phyloP scores from a whole-genome alignment of 2,888 invertebrate species.

The Artemia sinica region DNA sequence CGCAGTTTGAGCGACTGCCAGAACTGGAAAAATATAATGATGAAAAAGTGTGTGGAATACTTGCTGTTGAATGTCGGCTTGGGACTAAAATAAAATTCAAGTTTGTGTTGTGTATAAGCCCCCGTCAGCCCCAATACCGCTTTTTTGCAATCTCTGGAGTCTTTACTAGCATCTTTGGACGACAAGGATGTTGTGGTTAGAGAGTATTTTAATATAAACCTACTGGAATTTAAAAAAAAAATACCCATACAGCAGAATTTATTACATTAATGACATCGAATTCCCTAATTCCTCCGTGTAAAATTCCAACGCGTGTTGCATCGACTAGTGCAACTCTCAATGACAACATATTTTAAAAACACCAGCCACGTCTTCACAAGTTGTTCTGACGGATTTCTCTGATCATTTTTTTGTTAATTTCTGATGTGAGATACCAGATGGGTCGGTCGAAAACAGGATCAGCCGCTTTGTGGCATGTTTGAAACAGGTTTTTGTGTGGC shows the following conservation, averaged over 20 bases:
- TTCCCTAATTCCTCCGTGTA: background rate
- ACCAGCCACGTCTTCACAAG: background rate
- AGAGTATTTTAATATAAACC: background rate
- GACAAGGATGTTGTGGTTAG: background rate
- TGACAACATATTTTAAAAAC: background rate
- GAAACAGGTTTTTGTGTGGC: too few species aligned
- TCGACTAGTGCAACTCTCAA: background rate
- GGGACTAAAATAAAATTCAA: background rate
- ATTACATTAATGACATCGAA: too few species aligned
- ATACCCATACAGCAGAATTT: background rate
- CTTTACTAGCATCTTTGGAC: background rate
- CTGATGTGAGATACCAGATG: background rate
- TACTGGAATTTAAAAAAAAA: background rate
- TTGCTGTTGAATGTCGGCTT: background rate
- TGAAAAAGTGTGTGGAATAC: background rate
- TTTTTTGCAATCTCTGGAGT: background rate
- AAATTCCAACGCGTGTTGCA: background rate
- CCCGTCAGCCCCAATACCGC: background rate
- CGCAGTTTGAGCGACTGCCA: background rate
- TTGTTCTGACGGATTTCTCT: too few species aligned
- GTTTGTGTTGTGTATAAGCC: background rate
- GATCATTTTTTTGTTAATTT: background rate
- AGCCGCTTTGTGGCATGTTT: too few species aligned
- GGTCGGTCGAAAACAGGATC: too few species aligned
- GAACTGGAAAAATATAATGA: background rate